These are phyloP conservation scores for Cotesia typhae DNA, from an alignment of 1,140 invertebrate species.

Conservation along the genomic window DNA sequence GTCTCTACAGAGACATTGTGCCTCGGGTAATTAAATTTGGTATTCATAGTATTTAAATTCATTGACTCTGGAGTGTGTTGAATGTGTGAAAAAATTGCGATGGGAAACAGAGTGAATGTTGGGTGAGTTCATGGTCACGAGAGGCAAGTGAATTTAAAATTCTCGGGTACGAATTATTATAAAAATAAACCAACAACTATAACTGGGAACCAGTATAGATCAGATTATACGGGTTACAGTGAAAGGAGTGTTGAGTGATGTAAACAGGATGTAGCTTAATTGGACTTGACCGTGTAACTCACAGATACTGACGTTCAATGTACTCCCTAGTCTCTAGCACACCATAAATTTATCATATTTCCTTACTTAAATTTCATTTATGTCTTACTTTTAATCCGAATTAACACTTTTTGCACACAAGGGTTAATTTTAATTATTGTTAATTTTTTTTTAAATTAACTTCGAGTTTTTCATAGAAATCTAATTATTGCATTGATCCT, in stretches of 20 bases:
- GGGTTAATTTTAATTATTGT: no score
- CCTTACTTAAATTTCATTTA: not conserved
- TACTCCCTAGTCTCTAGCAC: not conserved
- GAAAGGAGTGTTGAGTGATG: slow-evolving; percentile 44
- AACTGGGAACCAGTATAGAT: slow-evolving; percentile 40
- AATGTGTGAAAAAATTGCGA: not conserved
- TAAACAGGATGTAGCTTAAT: slow-evolving; percentile 59
- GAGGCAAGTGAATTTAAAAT: slow-evolving; percentile 3
- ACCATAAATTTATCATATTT: slow-evolving; percentile 17
- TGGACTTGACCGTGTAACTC: slow-evolving; percentile 44
- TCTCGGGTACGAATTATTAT: not conserved
- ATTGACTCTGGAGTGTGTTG: not conserved
- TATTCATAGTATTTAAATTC: no score
- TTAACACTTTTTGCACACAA: no score
- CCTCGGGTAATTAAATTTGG: slow-evolving; percentile 59
- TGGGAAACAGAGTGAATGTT: slow-evolving; percentile 15
- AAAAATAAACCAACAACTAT: not conserved
- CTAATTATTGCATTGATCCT: no score
- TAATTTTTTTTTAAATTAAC: no score
- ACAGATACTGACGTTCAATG: no score
- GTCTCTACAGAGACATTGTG: slow-evolving; percentile 65
- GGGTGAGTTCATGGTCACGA: slow-evolving; percentile 9
- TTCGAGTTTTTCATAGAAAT: no score
- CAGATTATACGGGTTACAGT: slow-evolving; percentile 47
- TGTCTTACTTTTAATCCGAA: not conserved